These are phyloP conservation scores for Electrophaes corylata DNA, from an alignment of 2,888 invertebrate species.

Conservation along the genomic window DNA sequence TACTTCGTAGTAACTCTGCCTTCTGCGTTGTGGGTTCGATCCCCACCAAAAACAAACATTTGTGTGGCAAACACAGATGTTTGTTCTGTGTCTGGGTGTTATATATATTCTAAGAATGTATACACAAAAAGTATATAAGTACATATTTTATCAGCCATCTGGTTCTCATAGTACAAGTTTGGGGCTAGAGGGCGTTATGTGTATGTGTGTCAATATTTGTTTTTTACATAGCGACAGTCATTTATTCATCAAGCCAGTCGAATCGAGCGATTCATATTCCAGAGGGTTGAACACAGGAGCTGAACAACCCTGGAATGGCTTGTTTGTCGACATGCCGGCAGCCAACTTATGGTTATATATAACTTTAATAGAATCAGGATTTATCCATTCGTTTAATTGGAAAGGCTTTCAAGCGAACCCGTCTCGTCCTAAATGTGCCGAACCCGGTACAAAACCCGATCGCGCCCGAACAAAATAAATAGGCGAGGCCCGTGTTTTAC, in stretches of 20 bases:
- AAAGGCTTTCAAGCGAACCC: conserved; percentile 52
- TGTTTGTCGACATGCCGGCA: conserved; percentile 37
- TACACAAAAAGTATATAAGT: no score
- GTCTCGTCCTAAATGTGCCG: conserved; percentile 41
- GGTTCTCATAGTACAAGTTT: no score
- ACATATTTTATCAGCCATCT: no score
- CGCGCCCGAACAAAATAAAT: conserved; percentile 34
- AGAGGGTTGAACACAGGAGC: not conserved
- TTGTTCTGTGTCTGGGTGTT: no score
- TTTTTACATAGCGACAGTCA: no score
- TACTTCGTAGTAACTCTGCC: no score
- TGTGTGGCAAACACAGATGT: no score
- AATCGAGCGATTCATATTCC: not conserved
- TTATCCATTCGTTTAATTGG: conserved; percentile 55
- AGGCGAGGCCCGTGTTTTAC: conserved; percentile 30
- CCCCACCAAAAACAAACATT: no score
- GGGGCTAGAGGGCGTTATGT: no score
- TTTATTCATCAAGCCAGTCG: not conserved
- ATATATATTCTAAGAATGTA: no score
- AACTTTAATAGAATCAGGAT: conserved; percentile 51
- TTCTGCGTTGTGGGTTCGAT: no score
- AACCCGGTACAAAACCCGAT: conserved; percentile 31
- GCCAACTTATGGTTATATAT: conserved; percentile 47
- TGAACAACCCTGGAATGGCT: conserved; percentile 19
- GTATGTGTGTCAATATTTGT: no score